Evolutionary conservation across 2,113 vertebrate genomes (phyloP).

Genomic region (Charadrius vociferus): DNA sequence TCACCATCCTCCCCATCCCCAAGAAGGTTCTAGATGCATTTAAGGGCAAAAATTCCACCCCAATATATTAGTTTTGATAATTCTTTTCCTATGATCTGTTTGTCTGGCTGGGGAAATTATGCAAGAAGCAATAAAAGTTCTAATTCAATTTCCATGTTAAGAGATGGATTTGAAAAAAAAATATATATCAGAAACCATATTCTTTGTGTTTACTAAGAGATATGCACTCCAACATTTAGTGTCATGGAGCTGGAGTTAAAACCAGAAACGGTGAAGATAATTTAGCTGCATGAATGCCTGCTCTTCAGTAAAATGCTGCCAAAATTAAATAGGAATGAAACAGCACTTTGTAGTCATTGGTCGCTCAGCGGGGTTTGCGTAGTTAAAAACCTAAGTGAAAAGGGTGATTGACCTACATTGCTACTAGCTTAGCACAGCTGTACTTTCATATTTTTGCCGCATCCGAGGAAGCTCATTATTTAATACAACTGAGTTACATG

Average conservation of each 20-base stretch:
- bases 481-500: slow-evolving; percentile 70
- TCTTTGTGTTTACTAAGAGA: slow-evolving; percentile 69
- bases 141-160: slow-evolving; percentile 66
- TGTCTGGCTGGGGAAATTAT: slow-evolving; percentile 45
- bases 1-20: neutral
- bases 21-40: neutral
- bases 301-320: slow-evolving; percentile 73
- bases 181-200: neutral
- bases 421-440: slow-evolving; percentile 71
- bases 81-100: slow-evolving; percentile 2
- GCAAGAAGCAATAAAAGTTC: slow-evolving; percentile 53
- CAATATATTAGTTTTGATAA: neutral
- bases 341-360: slow-evolving; percentile 77
- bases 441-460: slow-evolving; percentile 69
- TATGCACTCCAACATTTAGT: slow-evolving; percentile 54
- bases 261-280: slow-evolving; percentile 66
- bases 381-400: slow-evolving; percentile 77
- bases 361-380: slow-evolving; percentile 71
- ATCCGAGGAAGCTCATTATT: slow-evolving; percentile 73
- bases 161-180: neutral
- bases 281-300: slow-evolving; percentile 72
- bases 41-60: neutral
- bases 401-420: slow-evolving; percentile 77
- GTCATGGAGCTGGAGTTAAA: slow-evolving; percentile 62
- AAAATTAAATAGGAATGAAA: slow-evolving; percentile 77